Evolutionary conservation across 2,113 vertebrate genomes (phyloP), one percentile per base, ranked within the genome.

Genomic region (Dicrurus megarhynchus): DNA sequence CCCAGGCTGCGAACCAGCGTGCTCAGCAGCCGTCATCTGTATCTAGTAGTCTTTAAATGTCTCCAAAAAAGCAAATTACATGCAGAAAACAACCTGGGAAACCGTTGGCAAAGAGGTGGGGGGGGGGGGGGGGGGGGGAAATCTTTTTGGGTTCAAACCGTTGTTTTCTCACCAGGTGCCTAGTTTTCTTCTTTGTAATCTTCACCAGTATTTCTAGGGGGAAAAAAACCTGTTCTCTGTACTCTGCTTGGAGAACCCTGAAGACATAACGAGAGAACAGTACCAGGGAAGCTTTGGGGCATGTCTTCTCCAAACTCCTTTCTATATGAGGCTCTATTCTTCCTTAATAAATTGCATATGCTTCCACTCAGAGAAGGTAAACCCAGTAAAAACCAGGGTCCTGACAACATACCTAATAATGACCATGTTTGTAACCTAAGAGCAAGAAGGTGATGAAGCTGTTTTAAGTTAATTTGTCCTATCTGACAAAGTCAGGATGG

Each of bases 1-100:
- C 68, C 73, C 73, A 74, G 39, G 24, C 83, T 80, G 65, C 0
- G 0, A 82, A 69, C 23, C 30, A 47, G 61, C 0, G 0, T 2
- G 1, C 64, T 87, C 33, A 69, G 74, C 77, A 57, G 84, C 50
- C 15, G 1, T 32, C 8, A 0, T 27, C 68, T 69, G 57, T n/a
- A 20, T 37, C 71, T 89, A 55, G 59, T 35, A 80, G 76, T 52
- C 57, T 73, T 92, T 73, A 73, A 73, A 68, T 26, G 28, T 22
- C 71, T 77, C 41, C 30, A 50, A 64, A 69, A 71, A 49, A 41
- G 22, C 13, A 76, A 76, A 80, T 37, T 35, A 7, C 21, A 19
- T 6, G 39, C 19, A 57, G 60, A 68, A 89, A 80, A 69, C 19
- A 69, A 91, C 46, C 50, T 89, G 68, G 16, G 23, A 32, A 91